phyloP scores from a whole-genome alignment of 2,113 vertebrate genomes.

The Rousettus leschenaultii region DNA sequence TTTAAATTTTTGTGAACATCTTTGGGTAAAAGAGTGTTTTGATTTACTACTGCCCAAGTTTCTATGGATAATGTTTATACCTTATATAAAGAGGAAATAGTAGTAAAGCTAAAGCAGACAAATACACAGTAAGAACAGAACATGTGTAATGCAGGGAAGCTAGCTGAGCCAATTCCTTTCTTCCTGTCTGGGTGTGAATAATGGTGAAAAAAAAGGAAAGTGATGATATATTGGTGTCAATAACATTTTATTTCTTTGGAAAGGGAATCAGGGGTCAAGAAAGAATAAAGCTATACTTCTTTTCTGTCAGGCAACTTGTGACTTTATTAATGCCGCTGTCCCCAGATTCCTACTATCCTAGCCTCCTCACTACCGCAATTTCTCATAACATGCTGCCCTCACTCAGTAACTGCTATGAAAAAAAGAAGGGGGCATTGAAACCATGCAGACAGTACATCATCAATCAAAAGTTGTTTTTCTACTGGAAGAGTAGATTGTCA shows the following conservation, averaged over 20 bases:
- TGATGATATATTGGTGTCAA: background rate
- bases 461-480: background rate
- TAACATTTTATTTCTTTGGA: background rate
- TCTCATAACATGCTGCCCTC: background rate
- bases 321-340: background rate
- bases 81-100: background rate
- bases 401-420: background rate
- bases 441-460: background rate
- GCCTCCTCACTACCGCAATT: background rate
- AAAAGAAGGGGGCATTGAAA: background rate
- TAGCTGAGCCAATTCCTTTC: background rate
- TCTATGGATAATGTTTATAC: background rate
- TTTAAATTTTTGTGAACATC: background rate
- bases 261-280: background rate
- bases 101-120: conserved; percentile 1
- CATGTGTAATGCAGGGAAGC: background rate
- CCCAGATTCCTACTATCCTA: background rate
- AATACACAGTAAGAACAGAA: conserved; percentile 5
- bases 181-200: background rate
- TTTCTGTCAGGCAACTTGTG: background rate
- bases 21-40: background rate
- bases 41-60: background rate
- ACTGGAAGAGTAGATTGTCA: background rate
- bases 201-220: background rate
- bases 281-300: background rate